Conservation (phyloP, 2,113 vertebrate species). For the Lota lota region DNA sequence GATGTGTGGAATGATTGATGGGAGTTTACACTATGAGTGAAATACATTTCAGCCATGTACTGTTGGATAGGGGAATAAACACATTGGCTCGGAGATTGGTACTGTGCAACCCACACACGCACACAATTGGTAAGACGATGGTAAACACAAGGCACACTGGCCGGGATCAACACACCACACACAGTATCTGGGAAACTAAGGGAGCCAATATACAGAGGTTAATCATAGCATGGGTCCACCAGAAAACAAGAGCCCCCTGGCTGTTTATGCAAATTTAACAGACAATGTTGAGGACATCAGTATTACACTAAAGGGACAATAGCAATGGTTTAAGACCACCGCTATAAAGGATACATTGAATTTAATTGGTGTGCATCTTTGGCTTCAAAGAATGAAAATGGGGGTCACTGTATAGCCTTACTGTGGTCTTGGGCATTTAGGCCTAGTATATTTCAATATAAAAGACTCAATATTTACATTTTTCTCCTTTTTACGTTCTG, state of each 20-base stretch:
- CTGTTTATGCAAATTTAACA: too few species aligned
- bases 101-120: conserved; percentile 37
- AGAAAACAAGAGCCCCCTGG: conserved; percentile 35
- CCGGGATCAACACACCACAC: conserved; percentile 26
- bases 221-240: conserved; percentile 24
- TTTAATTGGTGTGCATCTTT: too few species aligned
- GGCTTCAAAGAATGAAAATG: too few species aligned
- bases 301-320: too few species aligned
- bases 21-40: conserved; percentile 30
- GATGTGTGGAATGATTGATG: conserved; percentile 31
- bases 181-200: conserved; percentile 45
- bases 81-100: neutral
- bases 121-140: conserved; percentile 34
- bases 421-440: too few species aligned
- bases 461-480: too few species aligned
- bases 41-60: conserved; percentile 8
- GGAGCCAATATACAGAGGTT: neutral
- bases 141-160: conserved; percentile 41
- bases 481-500: too few species aligned
- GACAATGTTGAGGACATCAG: too few species aligned
- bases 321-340: too few species aligned
- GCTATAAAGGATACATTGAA: too few species aligned
- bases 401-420: too few species aligned
- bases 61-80: neutral
- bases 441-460: too few species aligned